Conservation (phyloP, 2,797 vertebrate species). For the Chromobotia macracanthus region DNA sequence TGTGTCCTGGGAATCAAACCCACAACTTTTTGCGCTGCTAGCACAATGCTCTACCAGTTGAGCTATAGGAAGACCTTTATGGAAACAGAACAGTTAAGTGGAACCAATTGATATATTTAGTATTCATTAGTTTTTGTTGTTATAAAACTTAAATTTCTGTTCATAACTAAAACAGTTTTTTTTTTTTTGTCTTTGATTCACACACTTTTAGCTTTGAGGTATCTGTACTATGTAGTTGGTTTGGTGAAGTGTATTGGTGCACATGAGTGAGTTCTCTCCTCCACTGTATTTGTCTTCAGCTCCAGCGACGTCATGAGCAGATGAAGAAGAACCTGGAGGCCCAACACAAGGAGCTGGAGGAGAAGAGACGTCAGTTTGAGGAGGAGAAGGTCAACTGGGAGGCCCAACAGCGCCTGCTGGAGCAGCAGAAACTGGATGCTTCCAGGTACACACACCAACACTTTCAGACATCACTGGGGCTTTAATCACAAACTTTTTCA, state of each 20-base stretch:
- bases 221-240: too few relatives aligned
- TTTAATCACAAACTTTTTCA: too few relatives aligned
- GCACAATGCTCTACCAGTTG: too few relatives aligned
- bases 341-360: constrained; percentile 87
- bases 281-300: constrained; percentile 64
- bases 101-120: too few relatives aligned
- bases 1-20: too few relatives aligned
- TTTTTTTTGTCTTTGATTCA: neutral
- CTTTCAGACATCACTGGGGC: too few relatives aligned
- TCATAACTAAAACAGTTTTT: too few relatives aligned
- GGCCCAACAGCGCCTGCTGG: constrained; percentile 88
- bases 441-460: constrained; percentile 78
- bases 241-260: neutral
- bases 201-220: neutral
- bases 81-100: too few relatives aligned
- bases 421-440: constrained; percentile 88
- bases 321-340: constrained; percentile 91
- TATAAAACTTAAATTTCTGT: too few relatives aligned
- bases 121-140: too few relatives aligned
- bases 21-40: too few relatives aligned
- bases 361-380: constrained; percentile 87
- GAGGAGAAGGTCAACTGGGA: constrained; percentile 91
- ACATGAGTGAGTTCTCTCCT: neutral
- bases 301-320: constrained; percentile 86
- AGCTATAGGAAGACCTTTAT: too few relatives aligned